These are phyloP conservation scores for Drosophila basisetae DNA, from an alignment of 2,888 invertebrate genomes.

Conservation along the genomic window DNA sequence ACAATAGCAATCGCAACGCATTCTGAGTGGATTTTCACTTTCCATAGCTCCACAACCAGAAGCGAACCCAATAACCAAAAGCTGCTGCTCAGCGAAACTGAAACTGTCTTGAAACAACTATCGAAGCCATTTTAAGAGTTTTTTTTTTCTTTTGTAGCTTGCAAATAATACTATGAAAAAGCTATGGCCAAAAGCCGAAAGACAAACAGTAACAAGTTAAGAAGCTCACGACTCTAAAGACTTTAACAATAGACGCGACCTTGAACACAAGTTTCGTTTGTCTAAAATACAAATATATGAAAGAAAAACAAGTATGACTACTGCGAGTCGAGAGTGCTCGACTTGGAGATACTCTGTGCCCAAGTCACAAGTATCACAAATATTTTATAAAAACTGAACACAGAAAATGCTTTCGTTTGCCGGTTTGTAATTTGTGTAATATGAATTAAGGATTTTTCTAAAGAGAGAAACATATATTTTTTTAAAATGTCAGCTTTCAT, in stretches of 20 bases:
- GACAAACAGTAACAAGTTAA: constrained; percentile 66
- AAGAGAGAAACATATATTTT: neutral
- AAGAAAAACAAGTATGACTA: constrained; percentile 21
- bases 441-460: neutral
- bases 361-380: neutral
- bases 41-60: constrained; percentile 29
- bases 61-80: constrained; percentile 37
- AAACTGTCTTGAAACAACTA: constrained; percentile 26
- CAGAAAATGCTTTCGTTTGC: neutral
- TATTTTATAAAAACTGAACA: neutral
- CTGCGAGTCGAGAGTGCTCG: neutral
- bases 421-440: neutral
- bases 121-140: constrained; percentile 32
- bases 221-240: constrained; percentile 70
- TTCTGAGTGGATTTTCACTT: constrained; percentile 54
- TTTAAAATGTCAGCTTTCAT: neutral
- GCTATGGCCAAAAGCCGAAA: constrained; percentile 47
- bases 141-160: constrained; percentile 15
- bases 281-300: constrained; percentile 12
- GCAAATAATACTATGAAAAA: constrained; percentile 39
- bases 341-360: neutral
- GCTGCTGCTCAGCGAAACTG: constrained; percentile 30
- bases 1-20: constrained; percentile 20
- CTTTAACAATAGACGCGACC: constrained; percentile 67
- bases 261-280: constrained; percentile 64